Percentiles rank a stretch among this genome's conserved stretches.
These are phyloP conservation scores for Uria lomvia DNA, from an alignment of 2,113 vertebrate genomes.

Conservation along the genomic window DNA sequence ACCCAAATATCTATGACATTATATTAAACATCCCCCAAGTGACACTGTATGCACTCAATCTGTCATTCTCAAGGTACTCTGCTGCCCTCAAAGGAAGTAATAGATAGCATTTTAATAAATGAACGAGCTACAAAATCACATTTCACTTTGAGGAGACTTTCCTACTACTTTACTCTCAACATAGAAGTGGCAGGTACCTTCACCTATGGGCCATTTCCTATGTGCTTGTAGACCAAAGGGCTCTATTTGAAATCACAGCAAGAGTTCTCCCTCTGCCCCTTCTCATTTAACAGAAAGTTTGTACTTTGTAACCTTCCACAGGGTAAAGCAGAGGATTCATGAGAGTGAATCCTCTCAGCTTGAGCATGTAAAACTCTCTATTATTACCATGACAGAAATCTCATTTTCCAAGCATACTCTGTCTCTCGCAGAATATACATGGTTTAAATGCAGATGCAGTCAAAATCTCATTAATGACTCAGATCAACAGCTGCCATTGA, in stretches of 20 bases:
- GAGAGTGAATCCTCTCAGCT: background rate
- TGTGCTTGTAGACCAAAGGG: background rate
- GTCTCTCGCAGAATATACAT: background rate
- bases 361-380: conserved; percentile 3
- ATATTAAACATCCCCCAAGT: background rate
- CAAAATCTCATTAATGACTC: conserved; percentile 52
- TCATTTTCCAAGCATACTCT: conserved; percentile 21
- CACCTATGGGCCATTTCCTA: background rate
- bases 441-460: conserved; percentile 31
- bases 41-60: background rate
- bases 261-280: background rate
- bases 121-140: background rate
- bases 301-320: background rate
- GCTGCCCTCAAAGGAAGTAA: background rate
- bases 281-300: background rate
- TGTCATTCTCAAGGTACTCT: background rate
- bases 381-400: conserved; percentile 28
- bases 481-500: conserved; percentile 49
- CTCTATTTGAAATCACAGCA: background rate
- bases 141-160: background rate
- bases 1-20: background rate
- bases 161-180: background rate
- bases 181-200: background rate
- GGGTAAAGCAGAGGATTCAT: background rate
- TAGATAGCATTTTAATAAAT: background rate